Evolutionary conservation across 1,140 invertebrate species (phyloP), one percentile per base, ranked within the genome.

Genomic region (Spodoptera frugiperda): DNA sequence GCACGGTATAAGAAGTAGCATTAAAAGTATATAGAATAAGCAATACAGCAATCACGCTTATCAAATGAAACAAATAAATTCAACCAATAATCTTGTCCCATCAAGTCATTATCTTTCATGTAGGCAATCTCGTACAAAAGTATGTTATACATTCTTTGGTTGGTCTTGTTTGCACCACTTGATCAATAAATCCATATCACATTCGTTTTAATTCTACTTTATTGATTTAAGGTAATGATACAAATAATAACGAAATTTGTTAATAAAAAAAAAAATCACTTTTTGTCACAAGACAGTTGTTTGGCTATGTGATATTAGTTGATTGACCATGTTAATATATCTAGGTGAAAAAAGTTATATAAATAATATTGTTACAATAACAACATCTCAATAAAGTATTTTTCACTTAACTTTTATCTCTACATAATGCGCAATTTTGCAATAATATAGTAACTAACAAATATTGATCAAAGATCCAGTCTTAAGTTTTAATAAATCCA

Each of bases 401-500:
- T 46, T 14, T 57, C 33, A 57, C 51, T 46, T 71, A 71, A 44
- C n/a, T 54, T 51, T 55, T 57, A 44, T 46, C n/a, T 55, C 51
- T 44, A 68, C 17, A 51, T 25, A 71, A 44, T 71, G 39, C 53
- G 25, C 49, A 53, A 70, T 46, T 71, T 71, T 71, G 68, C 51
- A 39, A 46, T 44, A 57, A n/a, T 67, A 21, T 68, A 68, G 46
- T 53, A 51, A 53, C 61, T 65, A 46, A 68, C 53, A 71, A 39
- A 33, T 44, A 57, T 55, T 54, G 33, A 55, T 21, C 68, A 71
- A 46, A 19, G 33, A 55, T 54, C 68, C 68, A 71, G 68, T 71
- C 53, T 71, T 57, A 39, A 67, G 33, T 71, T 71, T 71, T 55
- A 71, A 71, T 39, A 25, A 71, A 71, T 53, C 25, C 21, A 68